Evolutionary conservation across 2,113 vertebrate species (phyloP).

Genomic region (Rhea americana): DNA sequence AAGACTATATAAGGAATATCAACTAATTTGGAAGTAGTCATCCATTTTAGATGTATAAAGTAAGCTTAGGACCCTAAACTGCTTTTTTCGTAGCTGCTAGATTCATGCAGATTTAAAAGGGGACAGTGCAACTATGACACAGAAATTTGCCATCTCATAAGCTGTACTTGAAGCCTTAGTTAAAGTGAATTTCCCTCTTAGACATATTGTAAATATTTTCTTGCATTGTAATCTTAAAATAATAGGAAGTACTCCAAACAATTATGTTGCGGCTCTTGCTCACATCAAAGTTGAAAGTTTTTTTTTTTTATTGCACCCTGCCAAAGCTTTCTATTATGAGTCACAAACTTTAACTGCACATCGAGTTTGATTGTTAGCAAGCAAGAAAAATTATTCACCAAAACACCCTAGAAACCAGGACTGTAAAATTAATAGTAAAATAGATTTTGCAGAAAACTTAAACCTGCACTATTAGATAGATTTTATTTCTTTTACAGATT

Average conservation of each 20-base stretch:
- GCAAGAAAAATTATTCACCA: background rate
- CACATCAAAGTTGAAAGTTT: background rate
- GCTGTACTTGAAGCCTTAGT: background rate
- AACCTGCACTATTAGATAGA: background rate
- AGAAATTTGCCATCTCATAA: background rate
- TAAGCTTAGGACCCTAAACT: background rate
- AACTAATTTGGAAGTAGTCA: background rate
- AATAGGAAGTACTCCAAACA: conserved; percentile 25
- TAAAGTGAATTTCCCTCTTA: background rate
- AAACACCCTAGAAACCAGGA: background rate
- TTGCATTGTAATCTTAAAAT: background rate
- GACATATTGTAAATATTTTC: background rate
- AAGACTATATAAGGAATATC: background rate
- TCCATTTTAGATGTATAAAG: background rate
- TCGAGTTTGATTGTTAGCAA: background rate
- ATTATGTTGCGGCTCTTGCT: background rate
- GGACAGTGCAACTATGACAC: background rate
- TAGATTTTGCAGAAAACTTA: background rate
- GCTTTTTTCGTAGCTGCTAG: background rate
- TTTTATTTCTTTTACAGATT: background rate
- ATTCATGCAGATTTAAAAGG: background rate
- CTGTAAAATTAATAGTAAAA: background rate
- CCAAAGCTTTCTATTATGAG: background rate
- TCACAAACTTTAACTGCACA: background rate
- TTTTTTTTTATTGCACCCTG: background rate